Base-by-base conservation (phyloP, 1,140 invertebrate genomes). In the Trachelipus rathkii region DNA sequence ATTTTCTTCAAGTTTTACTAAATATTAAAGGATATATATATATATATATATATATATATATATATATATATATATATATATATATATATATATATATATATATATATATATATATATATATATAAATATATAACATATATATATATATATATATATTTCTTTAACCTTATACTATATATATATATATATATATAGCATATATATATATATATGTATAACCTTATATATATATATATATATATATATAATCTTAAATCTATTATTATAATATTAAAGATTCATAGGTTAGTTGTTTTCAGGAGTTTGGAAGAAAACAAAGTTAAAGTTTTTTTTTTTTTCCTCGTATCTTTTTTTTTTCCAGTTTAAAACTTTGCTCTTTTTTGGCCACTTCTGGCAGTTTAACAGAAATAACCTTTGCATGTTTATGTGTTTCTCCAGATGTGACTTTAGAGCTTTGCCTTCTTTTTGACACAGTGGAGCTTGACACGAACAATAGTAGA, bases 401-500 rank as follows among this genome's bases (percentile, higher is more conserved):
- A 33, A 33, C 33, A n/a, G 33, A 33, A 33, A 33, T 33, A 60
- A 60, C 11, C 46, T 60, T 60, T 3, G 8, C 50, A 60, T 60
- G 50, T 60, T 15, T 15, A 60, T 60, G 50, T 60, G 2, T 60
- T 19, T 60, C 50, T 8, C 50, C 50, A 60, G 50, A 60, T 60
- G 50, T 60, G 50, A 60, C 50, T 60, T 60, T 60, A 15, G 50
- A 60, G 19, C 19, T 8, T 60, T 60, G 33, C 33, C 6, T 33
- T 33, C 33, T 33, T 33, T 33, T 33, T 33, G 33, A 33, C 50
- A 60, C 50, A 60, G 50, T 60, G 50, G 50, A 60, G 50, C 50
- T 19, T 60, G 50, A 60, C 50, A 60, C 50, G 50, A 60, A 60
- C 50, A 60, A 60, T 60, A 60, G 50, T 60, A 60, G 50, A 60